These are phyloP conservation scores for Ophraella communa DNA, from an alignment of 2,888 invertebrate genomes.

Conservation along the genomic window DNA sequence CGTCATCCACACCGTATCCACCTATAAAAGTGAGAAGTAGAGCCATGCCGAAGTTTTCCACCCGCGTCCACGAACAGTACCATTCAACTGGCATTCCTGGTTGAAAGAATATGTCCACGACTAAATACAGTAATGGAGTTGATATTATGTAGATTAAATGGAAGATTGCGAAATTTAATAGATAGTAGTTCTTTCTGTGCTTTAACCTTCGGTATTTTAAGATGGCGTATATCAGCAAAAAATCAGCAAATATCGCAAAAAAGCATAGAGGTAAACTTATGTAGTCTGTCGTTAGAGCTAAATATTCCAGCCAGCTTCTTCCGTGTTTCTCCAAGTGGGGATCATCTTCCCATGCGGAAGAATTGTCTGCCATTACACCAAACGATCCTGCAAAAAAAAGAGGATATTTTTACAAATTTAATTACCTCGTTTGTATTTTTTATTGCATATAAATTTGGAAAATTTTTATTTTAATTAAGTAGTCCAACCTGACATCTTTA, in stretches of 20 bases:
- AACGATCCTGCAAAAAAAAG: background rate
- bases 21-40: constrained; percentile 35
- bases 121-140: constrained; percentile 34
- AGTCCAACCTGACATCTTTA: too few species aligned
- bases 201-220: constrained; percentile 32
- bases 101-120: constrained; percentile 32
- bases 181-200: constrained; percentile 31
- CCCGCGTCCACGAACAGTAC: constrained; percentile 36
- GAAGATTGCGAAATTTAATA: constrained; percentile 33
- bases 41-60: constrained; percentile 35
- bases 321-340: constrained; percentile 28
- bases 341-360: constrained; percentile 27
- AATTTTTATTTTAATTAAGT: too few species aligned
- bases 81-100: constrained; percentile 23
- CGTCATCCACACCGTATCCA: constrained; percentile 37
- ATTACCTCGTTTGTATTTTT: too few species aligned
- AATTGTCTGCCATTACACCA: constrained; percentile 15
- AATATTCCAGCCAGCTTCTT: constrained; percentile 29
- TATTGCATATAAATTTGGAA: too few species aligned
- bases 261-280: constrained; percentile 31
- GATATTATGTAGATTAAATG: constrained; percentile 35
- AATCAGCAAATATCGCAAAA: constrained; percentile 21
- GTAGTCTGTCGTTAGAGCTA: constrained; percentile 30
- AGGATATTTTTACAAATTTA: background rate
- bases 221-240: constrained; percentile 25